Evolutionary conservation across 2,113 vertebrate species (phyloP).

Genomic region (Tragelaphus scriptus): DNA sequence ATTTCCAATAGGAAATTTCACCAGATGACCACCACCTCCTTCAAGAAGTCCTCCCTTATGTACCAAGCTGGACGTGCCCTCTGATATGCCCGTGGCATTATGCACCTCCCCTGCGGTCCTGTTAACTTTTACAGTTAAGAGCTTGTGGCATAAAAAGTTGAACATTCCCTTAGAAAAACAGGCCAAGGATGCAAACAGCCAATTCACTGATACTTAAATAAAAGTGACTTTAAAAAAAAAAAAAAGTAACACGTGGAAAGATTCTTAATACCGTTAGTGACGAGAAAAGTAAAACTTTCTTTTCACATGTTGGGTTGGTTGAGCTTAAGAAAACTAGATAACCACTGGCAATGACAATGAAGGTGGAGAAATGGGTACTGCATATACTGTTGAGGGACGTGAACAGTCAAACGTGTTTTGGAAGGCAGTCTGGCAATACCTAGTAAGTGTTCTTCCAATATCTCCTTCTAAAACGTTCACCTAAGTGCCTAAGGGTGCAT

Average conservation of each 20-base stretch:
- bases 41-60: not conserved
- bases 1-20: not conserved
- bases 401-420: not conserved
- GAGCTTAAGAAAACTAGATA: not conserved
- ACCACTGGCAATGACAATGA: accelerated
- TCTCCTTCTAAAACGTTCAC: not conserved
- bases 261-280: not conserved
- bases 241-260: not conserved
- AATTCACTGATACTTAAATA: not conserved
- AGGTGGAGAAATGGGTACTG: not conserved
- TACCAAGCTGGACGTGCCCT: not conserved
- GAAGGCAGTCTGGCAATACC: not conserved
- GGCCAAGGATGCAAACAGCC: not conserved
- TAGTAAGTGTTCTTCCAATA: not conserved
- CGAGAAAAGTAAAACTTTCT: not conserved
- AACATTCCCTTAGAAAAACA: not conserved
- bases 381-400: accelerated
- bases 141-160: not conserved
- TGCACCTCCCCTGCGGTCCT: not conserved
- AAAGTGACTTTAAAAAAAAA: not conserved
- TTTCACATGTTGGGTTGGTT: too few relatives aligned
- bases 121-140: not conserved
- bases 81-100: not conserved
- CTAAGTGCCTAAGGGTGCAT: not conserved
- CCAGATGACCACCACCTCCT: not conserved